Evolutionary conservation across 2,113 vertebrate species (phyloP).

Genomic region (Bufo gargarizans): DNA sequence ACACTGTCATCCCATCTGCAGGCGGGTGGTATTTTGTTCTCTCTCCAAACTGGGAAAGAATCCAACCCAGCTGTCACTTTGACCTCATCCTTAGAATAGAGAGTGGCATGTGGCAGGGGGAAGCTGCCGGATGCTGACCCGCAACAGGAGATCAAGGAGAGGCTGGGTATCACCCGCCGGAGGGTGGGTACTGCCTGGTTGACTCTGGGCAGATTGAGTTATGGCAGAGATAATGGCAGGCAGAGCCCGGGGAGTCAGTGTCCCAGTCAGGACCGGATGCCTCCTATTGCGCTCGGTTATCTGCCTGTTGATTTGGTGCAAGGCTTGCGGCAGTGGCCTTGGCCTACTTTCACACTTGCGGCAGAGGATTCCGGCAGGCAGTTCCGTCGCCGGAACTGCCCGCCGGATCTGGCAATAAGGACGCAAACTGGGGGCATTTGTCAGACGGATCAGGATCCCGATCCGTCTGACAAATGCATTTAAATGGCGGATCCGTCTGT

Average conservation of each 20-base stretch:
- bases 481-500: no score
- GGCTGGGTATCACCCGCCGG: background rate
- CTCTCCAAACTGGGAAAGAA: conserved; percentile 20
- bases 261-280: background rate
- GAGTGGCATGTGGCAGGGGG: conserved; percentile 23
- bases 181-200: background rate
- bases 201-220: background rate
- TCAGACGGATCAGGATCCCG: no score
- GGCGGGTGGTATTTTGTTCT: conserved; percentile 35
- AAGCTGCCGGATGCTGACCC: background rate
- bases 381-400: no score
- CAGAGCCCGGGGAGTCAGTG: background rate
- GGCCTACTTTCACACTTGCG: no score
- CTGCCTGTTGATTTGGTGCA: background rate
- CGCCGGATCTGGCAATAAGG: no score
- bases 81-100: conserved; percentile 49
- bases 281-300: background rate
- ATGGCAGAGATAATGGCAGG: background rate
- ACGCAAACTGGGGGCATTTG: no score
- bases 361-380: no score
- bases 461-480: no score
- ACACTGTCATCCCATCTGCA: conserved; percentile 16
- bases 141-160: conserved; percentile 10
- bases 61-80: conserved; percentile 49
- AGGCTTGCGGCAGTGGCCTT: background rate